Evolutionary conservation across 1,140 invertebrate species (phyloP), one percentile per base, ranked within the genome.

Genomic region (Macrosteles quadrilineatus): DNA sequence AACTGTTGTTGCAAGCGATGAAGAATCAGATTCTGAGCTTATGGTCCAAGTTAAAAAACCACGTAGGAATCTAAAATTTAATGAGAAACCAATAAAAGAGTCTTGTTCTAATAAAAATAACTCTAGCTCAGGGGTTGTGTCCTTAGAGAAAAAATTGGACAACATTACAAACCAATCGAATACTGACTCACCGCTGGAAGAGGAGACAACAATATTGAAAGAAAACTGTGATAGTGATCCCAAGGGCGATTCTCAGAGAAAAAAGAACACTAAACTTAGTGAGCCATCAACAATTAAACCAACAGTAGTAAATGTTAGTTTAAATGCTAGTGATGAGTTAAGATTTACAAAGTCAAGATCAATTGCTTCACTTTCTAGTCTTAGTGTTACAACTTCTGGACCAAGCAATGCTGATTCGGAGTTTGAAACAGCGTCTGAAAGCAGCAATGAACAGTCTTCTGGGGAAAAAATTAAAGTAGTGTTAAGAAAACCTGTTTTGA

Each of bases 291-390:
- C n/a, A n/a, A n/a, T n/a, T 19, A 31, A 30, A 43, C 27, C 25
- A 40, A 62, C 32, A 27, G 31, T 67, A n/a, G 14, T 27, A 70
- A 43, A 68, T 25, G 67, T 47, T 31, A 55, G 21, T n/a, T 14
- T 31, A 25, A 53, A 11, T 21, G 11, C 6, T 11, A 19, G 47
- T 19, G 19, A 53, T 6, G 47, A 53, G 47, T 11, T 53, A 47
- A 19, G 23, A 67, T 69, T 31, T 25, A 14, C 19, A 2, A 11
- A 69, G 2, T 62, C 68, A n/a, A 31, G 40, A 25, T 40, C 63
- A 4, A 19, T 17, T 32, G 19, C 63, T 9, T 29, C 63, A 4
- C 9, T 32, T 12, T 66, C 47, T 6, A 53, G 47, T 19, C 19
- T 53, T 4, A 53, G 47, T 21, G 21, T 53, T 6, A 17, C 47